Conservation (phyloP, 2,888 invertebrate genomes). For the Drosophila anceps region DNA sequence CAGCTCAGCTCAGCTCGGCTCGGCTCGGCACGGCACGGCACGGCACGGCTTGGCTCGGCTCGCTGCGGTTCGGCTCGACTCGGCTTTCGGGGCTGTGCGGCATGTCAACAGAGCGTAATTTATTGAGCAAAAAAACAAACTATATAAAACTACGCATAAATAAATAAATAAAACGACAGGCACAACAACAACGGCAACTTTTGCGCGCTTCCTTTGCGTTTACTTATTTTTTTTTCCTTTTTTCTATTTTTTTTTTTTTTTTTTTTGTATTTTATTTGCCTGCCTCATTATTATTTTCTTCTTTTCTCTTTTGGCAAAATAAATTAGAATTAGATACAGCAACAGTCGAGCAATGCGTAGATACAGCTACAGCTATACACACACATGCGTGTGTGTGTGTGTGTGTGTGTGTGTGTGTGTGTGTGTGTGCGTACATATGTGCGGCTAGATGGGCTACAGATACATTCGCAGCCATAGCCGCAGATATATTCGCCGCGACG, state of each 20-base stretch:
- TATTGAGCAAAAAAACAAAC: slow-evolving; percentile 65
- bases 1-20: neutral
- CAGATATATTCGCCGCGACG: slow-evolving; percentile 38
- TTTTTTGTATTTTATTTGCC: slow-evolving; percentile 31
- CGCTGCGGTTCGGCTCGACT: slow-evolving; percentile 1
- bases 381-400: neutral
- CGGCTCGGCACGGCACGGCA: neutral
- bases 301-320: slow-evolving; percentile 66
- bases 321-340: slow-evolving; percentile 76
- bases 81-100: slow-evolving; percentile 49
- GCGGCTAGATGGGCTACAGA: slow-evolving; percentile 23
- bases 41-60: neutral
- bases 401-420: neutral
- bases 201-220: slow-evolving; percentile 43
- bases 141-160: slow-evolving; percentile 64
- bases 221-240: slow-evolving; percentile 11
- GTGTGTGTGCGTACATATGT: no score
- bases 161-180: slow-evolving; percentile 70
- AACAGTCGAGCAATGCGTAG: slow-evolving; percentile 66
- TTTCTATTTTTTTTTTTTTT: slow-evolving; percentile 17
- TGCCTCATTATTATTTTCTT: slow-evolving; percentile 63
- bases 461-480: slow-evolving; percentile 6
- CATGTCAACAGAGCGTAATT: slow-evolving; percentile 78
- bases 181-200: slow-evolving; percentile 30
- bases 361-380: slow-evolving; percentile 32